These are phyloP conservation scores for Cephus pygmeus DNA, from an alignment of 2,888 invertebrate species.

Conservation along the genomic window DNA sequence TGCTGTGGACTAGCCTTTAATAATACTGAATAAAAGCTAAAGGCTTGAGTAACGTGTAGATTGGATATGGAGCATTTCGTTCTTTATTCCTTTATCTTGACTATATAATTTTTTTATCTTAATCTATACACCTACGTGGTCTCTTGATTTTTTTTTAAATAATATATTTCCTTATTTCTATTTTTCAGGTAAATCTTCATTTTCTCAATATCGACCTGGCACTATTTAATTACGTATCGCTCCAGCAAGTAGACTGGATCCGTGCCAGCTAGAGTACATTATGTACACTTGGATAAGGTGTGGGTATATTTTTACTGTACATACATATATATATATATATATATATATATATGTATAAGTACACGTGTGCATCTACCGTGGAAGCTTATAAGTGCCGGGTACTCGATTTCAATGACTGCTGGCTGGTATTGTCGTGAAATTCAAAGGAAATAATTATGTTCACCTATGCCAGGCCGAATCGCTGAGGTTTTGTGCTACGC, in stretches of 20 bases:
- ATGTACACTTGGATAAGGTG: not conserved
- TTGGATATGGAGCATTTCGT: not conserved
- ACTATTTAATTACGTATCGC: not conserved
- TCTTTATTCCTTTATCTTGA: not conserved
- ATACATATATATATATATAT: too few species aligned
- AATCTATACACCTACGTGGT: not conserved
- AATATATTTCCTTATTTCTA: not conserved
- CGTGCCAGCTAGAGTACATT: not conserved
- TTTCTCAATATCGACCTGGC: not conserved
- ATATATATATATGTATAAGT: not conserved
- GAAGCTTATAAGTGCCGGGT: not conserved
- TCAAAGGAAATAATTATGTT: constrained; percentile 31
- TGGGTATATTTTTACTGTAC: not conserved
- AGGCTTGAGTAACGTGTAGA: not conserved
- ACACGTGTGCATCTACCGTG: not conserved
- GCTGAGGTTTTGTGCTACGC: constrained; percentile 16
- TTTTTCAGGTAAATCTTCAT: not conserved
- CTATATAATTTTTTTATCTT: not conserved
- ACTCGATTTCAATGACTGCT: constrained; percentile 7
- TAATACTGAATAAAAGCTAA: not conserved
- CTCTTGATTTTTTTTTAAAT: not conserved
- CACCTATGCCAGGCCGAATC: constrained; percentile 20
- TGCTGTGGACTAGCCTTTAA: not conserved
- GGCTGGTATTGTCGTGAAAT: constrained; percentile 23
- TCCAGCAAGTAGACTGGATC: not conserved